Evolutionary conservation across 2,113 vertebrate genomes (phyloP).

Genomic region (Trochalopteron elliotii): DNA sequence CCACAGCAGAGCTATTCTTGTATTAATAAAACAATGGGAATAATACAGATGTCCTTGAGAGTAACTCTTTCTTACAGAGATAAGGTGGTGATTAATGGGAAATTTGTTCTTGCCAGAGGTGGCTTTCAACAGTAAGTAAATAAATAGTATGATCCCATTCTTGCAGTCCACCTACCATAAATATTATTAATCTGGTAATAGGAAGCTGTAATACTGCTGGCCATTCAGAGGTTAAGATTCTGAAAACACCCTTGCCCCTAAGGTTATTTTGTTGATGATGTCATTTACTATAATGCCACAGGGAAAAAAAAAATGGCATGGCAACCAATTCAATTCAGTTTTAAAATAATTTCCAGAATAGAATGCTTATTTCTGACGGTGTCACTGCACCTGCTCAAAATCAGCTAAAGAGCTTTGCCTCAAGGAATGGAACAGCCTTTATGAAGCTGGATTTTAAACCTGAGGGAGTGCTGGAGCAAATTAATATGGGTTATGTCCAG

Average conservation of each 20-base stretch:
- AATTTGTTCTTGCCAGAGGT: conserved; percentile 63
- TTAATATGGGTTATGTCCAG: not conserved
- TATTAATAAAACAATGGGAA: conserved; percentile 46
- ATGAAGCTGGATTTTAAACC: conserved; percentile 12
- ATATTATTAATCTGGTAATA: conserved; percentile 36
- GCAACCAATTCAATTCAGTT: conserved; percentile 29
- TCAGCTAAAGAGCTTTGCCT: not conserved
- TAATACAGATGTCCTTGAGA: conserved; percentile 62
- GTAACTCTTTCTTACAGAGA: conserved; percentile 50
- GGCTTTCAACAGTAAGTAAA: conserved; percentile 56
- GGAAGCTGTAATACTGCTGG: conserved; percentile 4
- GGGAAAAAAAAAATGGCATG: conserved; percentile 5
- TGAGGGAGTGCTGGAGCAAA: not conserved
- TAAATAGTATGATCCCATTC: conserved; percentile 11
- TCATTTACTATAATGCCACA: conserved; percentile 47
- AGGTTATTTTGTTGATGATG: conserved; percentile 41
- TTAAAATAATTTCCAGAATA: conserved; percentile 32
- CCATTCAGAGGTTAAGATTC: not conserved
- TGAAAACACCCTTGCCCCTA: conserved; percentile 5
- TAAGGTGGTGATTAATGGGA: conserved; percentile 65
- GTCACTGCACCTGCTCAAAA: not conserved
- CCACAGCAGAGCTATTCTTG: not conserved
- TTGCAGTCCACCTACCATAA: conserved; percentile 37
- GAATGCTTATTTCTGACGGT: not conserved
- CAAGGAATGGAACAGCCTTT: not conserved